Conservation (phyloP, 2,888 invertebrate genomes). For the Hyposoter dolosus region DNA sequence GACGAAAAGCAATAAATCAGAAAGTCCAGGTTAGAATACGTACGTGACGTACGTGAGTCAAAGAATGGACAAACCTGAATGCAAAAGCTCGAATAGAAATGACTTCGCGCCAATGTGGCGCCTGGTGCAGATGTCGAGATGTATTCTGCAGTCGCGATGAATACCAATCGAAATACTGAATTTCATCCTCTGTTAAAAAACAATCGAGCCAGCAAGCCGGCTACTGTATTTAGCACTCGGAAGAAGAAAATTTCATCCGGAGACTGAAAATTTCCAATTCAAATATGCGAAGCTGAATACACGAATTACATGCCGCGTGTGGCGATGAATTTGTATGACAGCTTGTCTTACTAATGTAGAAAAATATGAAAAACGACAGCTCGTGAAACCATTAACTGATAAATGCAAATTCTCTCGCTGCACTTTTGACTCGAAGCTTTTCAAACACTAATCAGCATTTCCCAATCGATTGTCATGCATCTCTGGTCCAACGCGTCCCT, state of each 20-base stretch:
- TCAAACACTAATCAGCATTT: no score
- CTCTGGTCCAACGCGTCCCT: no score
- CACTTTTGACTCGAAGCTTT: no score
- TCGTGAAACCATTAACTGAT: no score
- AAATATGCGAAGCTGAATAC: no score
- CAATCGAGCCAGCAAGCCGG: no score
- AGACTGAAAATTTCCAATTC: not conserved
- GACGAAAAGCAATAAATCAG: conserved; percentile 16
- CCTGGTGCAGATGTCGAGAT: conserved; percentile 75
- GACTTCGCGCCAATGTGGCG: conserved; percentile 78
- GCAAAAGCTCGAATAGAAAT: conserved; percentile 74
- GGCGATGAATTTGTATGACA: no score
- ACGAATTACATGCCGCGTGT: no score
- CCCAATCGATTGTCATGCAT: no score
- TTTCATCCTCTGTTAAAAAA: not conserved
- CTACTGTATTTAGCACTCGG: conserved; percentile 1
- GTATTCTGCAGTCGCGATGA: conserved; percentile 57
- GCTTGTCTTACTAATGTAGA: no score
- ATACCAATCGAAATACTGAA: conserved; percentile 39
- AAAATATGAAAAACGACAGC: no score
- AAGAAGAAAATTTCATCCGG: not conserved
- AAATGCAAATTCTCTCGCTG: no score
- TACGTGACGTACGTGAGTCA: conserved; percentile 72
- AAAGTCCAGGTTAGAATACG: conserved; percentile 73
- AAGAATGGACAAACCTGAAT: conserved; percentile 49